Conservation (phyloP, 2,113 vertebrate genomes). For the Uria aalge region DNA sequence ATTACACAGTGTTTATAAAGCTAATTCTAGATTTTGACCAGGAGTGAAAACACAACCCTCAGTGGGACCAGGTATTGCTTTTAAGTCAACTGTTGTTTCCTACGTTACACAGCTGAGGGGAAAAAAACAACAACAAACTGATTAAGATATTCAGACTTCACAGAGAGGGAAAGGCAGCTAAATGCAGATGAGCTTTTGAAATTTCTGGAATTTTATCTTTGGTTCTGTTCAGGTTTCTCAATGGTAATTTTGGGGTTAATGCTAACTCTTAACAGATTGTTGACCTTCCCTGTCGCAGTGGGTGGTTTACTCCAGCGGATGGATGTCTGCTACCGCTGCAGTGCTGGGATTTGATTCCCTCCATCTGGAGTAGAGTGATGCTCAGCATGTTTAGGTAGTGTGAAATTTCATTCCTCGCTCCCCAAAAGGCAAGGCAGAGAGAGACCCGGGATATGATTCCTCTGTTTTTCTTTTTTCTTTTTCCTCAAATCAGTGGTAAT, state of each 20-base stretch:
- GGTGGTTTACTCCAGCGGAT: background rate
- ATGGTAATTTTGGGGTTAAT: background rate
- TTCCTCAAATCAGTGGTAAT: background rate
- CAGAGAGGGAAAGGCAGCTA: background rate
- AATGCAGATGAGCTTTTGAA: background rate
- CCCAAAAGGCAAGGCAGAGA: background rate
- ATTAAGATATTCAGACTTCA: background rate
- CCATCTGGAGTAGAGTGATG: background rate
- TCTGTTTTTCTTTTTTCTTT: background rate
- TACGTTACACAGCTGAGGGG: background rate
- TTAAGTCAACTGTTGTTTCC: constrained; percentile 12
- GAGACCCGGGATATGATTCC: background rate
- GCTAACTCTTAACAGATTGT: background rate
- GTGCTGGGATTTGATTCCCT: background rate
- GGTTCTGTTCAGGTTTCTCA: background rate
- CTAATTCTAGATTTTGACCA: constrained; percentile 48
- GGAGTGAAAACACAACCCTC: constrained; percentile 17
- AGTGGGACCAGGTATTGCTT: background rate
- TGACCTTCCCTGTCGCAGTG: background rate
- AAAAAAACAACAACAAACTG: background rate
- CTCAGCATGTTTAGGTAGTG: background rate
- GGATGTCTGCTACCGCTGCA: background rate
- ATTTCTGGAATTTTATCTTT: background rate
- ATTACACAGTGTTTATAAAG: constrained; percentile 53
- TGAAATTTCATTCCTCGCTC: background rate